Percentiles rank a stretch among this genome's conserved stretches.
Evolutionary conservation across 2,797 vertebrate genomes (phyloP).

Genomic region (Cephalopachus bancanus): DNA sequence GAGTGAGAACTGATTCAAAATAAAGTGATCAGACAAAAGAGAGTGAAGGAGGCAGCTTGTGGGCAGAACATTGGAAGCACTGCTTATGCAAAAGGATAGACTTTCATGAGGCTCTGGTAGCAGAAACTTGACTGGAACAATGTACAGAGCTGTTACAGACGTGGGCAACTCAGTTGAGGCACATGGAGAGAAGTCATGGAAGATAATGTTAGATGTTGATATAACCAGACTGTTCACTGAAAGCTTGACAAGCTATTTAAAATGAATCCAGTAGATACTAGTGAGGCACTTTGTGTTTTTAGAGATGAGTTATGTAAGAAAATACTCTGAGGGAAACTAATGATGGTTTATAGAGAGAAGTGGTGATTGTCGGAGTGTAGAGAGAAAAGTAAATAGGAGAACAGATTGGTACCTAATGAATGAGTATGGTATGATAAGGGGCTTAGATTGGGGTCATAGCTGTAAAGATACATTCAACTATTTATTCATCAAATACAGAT

Average conservation of each 20-base stretch:
- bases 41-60: neutral
- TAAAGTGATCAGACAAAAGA: neutral
- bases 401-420: neutral
- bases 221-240: neutral
- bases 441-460: neutral
- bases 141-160: neutral
- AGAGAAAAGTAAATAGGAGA: neutral
- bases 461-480: neutral
- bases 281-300: neutral
- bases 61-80: neutral
- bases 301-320: neutral
- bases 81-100: neutral
- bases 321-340: neutral
- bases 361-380: neutral
- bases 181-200: neutral
- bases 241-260: neutral
- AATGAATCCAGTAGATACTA: neutral
- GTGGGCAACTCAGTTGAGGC: neutral
- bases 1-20: neutral
- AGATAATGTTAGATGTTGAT: neutral
- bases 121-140: neutral
- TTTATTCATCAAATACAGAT: neutral
- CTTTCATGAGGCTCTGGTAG: neutral
- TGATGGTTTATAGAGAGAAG: neutral
- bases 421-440: neutral